Evolutionary conservation across 1,140 invertebrate genomes (phyloP).

Genomic region (Drosophila prosaltans): DNA sequence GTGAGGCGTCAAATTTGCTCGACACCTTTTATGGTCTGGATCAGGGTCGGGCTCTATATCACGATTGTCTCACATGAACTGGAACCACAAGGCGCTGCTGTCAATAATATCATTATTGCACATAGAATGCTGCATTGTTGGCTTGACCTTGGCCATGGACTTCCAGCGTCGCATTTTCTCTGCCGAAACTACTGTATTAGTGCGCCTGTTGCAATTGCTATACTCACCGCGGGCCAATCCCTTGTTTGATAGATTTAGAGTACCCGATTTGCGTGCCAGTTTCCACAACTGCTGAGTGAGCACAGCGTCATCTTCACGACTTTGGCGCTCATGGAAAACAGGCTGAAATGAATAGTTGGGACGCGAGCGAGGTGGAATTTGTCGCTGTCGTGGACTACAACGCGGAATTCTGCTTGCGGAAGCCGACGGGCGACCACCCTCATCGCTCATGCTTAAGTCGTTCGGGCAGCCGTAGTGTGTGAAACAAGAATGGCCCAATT

Average conservation of each 20-base stretch:
- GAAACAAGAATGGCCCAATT: slow-evolving; percentile 34
- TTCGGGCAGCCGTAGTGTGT: slow-evolving; percentile 37
- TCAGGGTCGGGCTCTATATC: slow-evolving; percentile 56
- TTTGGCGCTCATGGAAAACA: slow-evolving; percentile 88
- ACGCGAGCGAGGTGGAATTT: slow-evolving; percentile 17
- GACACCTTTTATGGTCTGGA: slow-evolving; percentile 43
- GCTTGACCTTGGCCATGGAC: slow-evolving; percentile 16
- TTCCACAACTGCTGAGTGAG: slow-evolving; percentile 89
- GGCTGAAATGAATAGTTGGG: slow-evolving; percentile 84
- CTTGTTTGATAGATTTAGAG: slow-evolving; percentile 90
- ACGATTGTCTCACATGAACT: slow-evolving; percentile 55
- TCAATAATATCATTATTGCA: slow-evolving; percentile 37
- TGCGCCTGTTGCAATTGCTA: background rate
- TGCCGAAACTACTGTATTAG: slow-evolving; percentile 39
- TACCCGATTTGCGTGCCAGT: slow-evolving; percentile 90
- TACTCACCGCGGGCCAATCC: slow-evolving; percentile 88
- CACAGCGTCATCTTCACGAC: slow-evolving; percentile 87
- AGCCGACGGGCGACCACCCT: background rate
- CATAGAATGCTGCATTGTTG: background rate
- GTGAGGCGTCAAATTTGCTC: slow-evolving; percentile 60
- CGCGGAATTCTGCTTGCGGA: slow-evolving; percentile 52
- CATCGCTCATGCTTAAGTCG: slow-evolving; percentile 31
- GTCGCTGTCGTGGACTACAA: slow-evolving; percentile 30
- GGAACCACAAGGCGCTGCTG: slow-evolving; percentile 66
- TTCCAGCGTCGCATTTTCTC: slow-evolving; percentile 48